Evolutionary conservation across 2,888 invertebrate genomes (phyloP), one percentile per base, ranked within the genome.

Genomic region (Yponomeuta plumbellus): DNA sequence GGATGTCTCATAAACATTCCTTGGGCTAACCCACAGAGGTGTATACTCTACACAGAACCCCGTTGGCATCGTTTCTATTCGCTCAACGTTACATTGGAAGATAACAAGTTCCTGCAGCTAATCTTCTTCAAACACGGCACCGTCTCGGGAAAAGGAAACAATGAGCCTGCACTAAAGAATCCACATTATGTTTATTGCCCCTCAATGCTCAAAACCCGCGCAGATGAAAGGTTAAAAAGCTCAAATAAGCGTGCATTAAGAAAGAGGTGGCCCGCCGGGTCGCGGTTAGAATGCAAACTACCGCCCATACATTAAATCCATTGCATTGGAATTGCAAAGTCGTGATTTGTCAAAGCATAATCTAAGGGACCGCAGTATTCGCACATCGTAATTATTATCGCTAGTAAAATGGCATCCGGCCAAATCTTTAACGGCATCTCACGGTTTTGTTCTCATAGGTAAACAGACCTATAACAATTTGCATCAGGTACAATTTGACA

Each of bases 291-390:
- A 90, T 90, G 91, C 90, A 90, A 91, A 89, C 88, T 89, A 84
- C 90, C 91, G 89, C 90, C 89, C 91, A 90, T 90, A 91, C 89
- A 89, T 90, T 91, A 89, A 89, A 90, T 90, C 84, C 86, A 85
- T 87, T 88, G 84, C 89, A 90, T 90, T 88, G 83, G 89, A 91
- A 91, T 90, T 90, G 89, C 90, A 83, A 89, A 90, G 91, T 91
- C 91, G 91, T 91, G 91, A 91, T 91, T 91, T 91, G 91, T 91
- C 91, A 91, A 90, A 91, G 90, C 86, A 90, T 89, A 91, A 89
- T 90, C 88, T 88, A 85, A 85, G 87, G 87, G 87, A 88, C 88
- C 82, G 85, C 88, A 86, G 84, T 88, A 89, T 91, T 90, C 90
- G 88, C 90, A 91, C 90, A 89, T 91, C 90, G 90, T 89, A 90